Evolutionary conservation across 2,113 vertebrate genomes (phyloP).

Genomic region (Carassius auratus): DNA sequence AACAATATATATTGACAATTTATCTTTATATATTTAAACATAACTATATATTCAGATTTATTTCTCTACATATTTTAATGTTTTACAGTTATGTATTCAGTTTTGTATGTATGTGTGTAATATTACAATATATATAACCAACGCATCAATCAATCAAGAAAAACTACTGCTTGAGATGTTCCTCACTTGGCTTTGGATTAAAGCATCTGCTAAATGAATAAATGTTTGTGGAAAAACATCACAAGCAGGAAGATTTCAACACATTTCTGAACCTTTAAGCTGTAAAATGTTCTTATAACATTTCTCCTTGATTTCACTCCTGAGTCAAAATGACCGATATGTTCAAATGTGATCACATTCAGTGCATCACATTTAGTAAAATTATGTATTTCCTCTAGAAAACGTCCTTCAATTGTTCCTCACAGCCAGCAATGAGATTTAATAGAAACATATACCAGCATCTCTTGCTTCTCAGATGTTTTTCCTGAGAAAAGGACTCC

Average conservation of each 20-base stretch:
- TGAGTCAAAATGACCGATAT: neutral
- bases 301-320: neutral
- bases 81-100: no score
- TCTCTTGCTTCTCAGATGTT: neutral
- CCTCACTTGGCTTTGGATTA: no score
- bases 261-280: neutral
- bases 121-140: no score
- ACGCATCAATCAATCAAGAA: neutral
- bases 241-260: neutral
- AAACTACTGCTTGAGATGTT: no score
- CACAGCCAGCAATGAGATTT: neutral
- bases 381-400: neutral
- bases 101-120: no score
- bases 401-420: neutral
- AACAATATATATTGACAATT: no score
- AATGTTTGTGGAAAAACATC: neutral
- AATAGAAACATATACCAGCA: neutral
- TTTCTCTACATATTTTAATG: no score
- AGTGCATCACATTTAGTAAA: neutral
- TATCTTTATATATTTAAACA: no score
- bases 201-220: neutral
- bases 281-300: neutral
- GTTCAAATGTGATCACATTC: neutral
- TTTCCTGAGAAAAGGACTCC: neutral
- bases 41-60: no score